Base-by-base conservation (phyloP, 2,888 invertebrate species). In the Hirudinaria manillensis region DNA sequence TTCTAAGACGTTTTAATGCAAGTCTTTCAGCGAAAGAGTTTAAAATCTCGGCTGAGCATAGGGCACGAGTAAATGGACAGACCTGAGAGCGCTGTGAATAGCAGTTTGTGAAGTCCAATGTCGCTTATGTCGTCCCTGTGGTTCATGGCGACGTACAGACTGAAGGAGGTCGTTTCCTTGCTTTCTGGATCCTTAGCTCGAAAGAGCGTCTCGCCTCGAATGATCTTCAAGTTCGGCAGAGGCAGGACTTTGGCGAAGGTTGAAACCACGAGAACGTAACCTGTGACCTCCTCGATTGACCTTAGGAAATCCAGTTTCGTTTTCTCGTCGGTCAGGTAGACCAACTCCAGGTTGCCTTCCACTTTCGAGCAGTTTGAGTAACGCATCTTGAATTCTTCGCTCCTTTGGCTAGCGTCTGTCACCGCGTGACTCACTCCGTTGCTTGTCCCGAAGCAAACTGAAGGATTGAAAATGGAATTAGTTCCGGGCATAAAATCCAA, bases 201-300 rank as follows among this genome's bases (percentile, higher is more conserved):
- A 82, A 94, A 96, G 72, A 94, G 88, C 0, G 93, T 93, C 78
- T 94, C 88, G 38, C 97, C 97, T 55, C 97, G 90, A 81, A 97
- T 95, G 83, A 97, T 95, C 87, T 94, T 93, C 78, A 97, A 88
- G 82, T 89, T 90, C 27, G 94, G 95, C 80, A 97, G 87, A 61
- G 94, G 90, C 80, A 97, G 91, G 81, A 90, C 89, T 77, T 89
- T 89, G 27, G 94, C 92, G 83, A 93, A 92, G 78, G 95, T 94
- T 84, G 93, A 92, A 72, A 94, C 93, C 82, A 97, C 94, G 77
- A 97, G 89, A 76, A 97, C 94, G 85, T 97, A 97, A 65, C 97
- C 97, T 29, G 95, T 34, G 16, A 97, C 95, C 82, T 87, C 95
- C 75, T 94, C 89, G 80, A 96, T 97, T 4, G 61, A 16, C 24